phyloP scores from a whole-genome alignment of 1,140 invertebrate genomes.

The Thaumatotibia leucotreta region DNA sequence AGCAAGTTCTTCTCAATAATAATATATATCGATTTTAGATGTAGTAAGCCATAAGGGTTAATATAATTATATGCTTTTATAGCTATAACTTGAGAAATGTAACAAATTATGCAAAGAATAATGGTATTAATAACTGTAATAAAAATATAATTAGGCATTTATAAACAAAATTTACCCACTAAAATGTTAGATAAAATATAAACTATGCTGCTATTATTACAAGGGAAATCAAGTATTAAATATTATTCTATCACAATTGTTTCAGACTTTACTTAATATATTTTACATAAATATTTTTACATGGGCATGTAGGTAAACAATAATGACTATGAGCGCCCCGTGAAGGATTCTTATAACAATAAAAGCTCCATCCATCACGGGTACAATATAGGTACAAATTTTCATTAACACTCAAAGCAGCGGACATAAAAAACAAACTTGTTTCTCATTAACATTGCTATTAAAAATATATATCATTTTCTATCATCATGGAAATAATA shows the following conservation, averaged over 20 bases:
- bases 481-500: constrained; percentile 1
- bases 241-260: constrained; percentile 46
- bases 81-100: neutral
- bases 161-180: neutral
- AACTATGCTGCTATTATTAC: neutral
- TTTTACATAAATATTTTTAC: constrained; percentile 30
- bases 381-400: neutral
- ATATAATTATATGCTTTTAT: too few relatives aligned
- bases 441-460: neutral
- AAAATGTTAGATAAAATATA: neutral
- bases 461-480: constrained; percentile 5
- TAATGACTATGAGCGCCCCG: constrained; percentile 16
- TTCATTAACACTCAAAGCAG: neutral
- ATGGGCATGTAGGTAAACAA: constrained; percentile 32
- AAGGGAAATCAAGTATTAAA: constrained; percentile 5
- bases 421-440: neutral
- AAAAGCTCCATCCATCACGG: constrained; percentile 30
- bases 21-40: neutral
- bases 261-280: constrained; percentile 52
- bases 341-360: constrained; percentile 15
- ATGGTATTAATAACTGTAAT: neutral
- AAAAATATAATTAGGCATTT: neutral
- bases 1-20: neutral
- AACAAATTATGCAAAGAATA: neutral
- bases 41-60: neutral